Percentiles rank a stretch among this genome's conserved stretches.
Conservation (phyloP, 1,140 invertebrate species). For the Venustaconcha ellipsiformis region DNA sequence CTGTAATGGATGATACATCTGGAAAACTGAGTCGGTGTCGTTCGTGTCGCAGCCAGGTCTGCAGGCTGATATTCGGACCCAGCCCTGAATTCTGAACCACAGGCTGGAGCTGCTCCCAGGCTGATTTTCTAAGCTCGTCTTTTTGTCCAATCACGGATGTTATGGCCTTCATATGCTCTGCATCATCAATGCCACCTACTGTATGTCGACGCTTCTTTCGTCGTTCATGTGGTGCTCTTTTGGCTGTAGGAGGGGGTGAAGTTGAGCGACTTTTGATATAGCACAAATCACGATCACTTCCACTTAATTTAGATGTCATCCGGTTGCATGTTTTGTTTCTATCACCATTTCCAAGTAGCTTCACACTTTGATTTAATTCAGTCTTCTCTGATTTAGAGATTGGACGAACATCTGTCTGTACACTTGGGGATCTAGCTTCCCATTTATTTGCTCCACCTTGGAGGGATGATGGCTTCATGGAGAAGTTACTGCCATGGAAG, state of each 20-base stretch:
- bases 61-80: slow-evolving; percentile 38
- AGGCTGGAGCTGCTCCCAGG: slow-evolving; percentile 68
- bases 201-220: slow-evolving; percentile 80
- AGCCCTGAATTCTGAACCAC: slow-evolving; percentile 24
- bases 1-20: slow-evolving; percentile 35
- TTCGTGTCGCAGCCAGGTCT: slow-evolving; percentile 59
- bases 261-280: slow-evolving; percentile 27
- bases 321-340: slow-evolving; percentile 12
- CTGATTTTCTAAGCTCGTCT: slow-evolving; percentile 54
- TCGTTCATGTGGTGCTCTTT: slow-evolving; percentile 34
- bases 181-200: slow-evolving; percentile 90
- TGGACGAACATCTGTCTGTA: slow-evolving; percentile 20
- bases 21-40: slow-evolving; percentile 54
- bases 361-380: slow-evolving; percentile 31
- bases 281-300: slow-evolving; percentile 1
- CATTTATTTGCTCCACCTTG: not conserved
- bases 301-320: not conserved
- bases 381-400: slow-evolving; percentile 46
- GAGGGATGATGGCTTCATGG: not conserved
- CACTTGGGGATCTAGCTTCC: not conserved
- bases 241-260: slow-evolving; percentile 27
- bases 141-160: slow-evolving; percentile 64
- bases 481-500: slow-evolving; percentile 2
- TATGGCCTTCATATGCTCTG: slow-evolving; percentile 76
- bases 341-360: slow-evolving; percentile 23